These are phyloP conservation scores for Paratilapia polleni DNA, from an alignment of 2,113 vertebrate genomes.

Conservation along the genomic window DNA sequence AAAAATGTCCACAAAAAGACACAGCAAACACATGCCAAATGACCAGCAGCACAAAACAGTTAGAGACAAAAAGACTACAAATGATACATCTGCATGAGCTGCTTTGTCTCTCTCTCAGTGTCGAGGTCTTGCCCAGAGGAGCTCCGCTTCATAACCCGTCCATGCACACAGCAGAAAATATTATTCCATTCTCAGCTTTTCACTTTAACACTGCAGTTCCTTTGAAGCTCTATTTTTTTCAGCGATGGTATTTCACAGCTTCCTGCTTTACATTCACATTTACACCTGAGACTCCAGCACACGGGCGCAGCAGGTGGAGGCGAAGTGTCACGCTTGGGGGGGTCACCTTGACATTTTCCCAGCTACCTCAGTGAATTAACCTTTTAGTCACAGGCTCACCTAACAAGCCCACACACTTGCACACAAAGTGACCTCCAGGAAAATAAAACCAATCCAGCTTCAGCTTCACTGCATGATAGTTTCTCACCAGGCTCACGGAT, in stretches of 20 bases:
- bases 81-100: not conserved
- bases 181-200: not conserved
- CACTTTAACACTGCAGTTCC: not conserved
- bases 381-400: slow-evolving; percentile 18
- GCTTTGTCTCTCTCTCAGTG: not conserved
- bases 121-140: not conserved
- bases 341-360: slow-evolving; percentile 35
- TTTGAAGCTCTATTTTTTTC: not conserved
- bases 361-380: slow-evolving; percentile 17
- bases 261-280: not conserved
- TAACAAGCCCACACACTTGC: not conserved
- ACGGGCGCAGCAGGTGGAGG: not conserved
- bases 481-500: not conserved
- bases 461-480: not conserved
- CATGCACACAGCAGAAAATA: not conserved
- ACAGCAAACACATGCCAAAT: not conserved
- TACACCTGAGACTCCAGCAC: not conserved
- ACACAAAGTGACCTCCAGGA: not conserved
- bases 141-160: not conserved
- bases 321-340: not conserved
- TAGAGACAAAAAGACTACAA: not conserved
- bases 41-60: not conserved
- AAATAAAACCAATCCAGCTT: not conserved
- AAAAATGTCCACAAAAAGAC: not conserved
- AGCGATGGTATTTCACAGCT: not conserved